Conservation (phyloP, 2,888 invertebrate species). For the Drosophila tanythrix region DNA sequence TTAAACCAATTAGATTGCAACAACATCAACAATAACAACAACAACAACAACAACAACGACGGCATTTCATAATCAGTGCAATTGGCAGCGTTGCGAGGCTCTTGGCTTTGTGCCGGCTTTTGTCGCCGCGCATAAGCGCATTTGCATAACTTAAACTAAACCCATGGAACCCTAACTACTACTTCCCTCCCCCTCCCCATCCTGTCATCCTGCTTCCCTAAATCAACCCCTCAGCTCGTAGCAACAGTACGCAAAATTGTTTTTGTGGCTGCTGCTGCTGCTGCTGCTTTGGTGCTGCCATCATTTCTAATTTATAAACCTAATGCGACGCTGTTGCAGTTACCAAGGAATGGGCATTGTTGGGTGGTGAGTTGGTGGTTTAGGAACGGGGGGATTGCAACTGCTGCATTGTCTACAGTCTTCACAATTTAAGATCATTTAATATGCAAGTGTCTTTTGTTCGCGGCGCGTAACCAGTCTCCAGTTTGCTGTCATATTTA, state of each 20-base stretch:
- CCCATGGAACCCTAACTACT: neutral
- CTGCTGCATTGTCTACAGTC: conserved; percentile 67
- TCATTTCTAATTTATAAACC: conserved; percentile 80
- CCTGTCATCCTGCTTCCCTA: neutral
- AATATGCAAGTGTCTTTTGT: conserved; percentile 79
- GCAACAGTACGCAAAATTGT: conserved; percentile 16
- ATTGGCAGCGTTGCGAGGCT: conserved; percentile 46
- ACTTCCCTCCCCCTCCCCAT: neutral
- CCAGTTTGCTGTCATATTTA: conserved; percentile 75
- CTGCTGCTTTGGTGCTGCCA: conserved; percentile 53
- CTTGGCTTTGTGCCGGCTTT: conserved; percentile 53
- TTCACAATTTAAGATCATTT: conserved; percentile 79
- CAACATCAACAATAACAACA: conserved; percentile 25
- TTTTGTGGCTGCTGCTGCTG: conserved; percentile 52
- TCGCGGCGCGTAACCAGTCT: conserved; percentile 54
- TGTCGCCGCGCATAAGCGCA: conserved; percentile 67
- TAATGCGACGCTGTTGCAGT: conserved; percentile 71
- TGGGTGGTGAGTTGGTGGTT: too few species aligned
- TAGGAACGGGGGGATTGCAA: neutral
- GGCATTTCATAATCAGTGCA: conserved; percentile 38
- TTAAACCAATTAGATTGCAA: conserved; percentile 72
- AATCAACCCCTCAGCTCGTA: neutral
- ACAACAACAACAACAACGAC: conserved; percentile 1
- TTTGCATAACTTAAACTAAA: conserved; percentile 72
- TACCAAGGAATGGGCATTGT: neutral